A percentile compares a stretch with the other conserved stretches of the same genome.
Evolutionary conservation across 2,888 invertebrate genomes (phyloP).

Genomic region (Zaprionus bogoriensis): DNA sequence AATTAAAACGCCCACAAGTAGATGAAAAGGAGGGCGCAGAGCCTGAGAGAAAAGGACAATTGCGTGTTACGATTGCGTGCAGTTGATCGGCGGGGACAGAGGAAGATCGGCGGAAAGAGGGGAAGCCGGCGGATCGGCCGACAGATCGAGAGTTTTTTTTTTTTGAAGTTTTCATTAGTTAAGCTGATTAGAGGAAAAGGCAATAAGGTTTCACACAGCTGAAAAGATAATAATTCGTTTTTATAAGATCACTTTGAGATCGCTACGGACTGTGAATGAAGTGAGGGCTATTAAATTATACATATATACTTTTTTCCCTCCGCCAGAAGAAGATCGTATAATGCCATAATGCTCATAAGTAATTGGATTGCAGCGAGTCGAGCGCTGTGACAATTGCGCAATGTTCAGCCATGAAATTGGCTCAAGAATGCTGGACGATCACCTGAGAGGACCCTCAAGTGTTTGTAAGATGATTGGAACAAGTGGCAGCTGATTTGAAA

Average conservation of each 20-base stretch:
- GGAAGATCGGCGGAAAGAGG: too few relatives aligned
- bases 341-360: constrained; percentile 14
- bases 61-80: constrained; percentile 54
- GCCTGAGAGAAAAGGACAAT: constrained; percentile 39
- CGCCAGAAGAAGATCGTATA: neutral
- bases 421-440: neutral
- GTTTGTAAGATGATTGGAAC: neutral
- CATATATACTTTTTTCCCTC: constrained; percentile 2
- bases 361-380: constrained; percentile 14
- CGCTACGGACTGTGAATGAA: neutral
- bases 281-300: constrained; percentile 22
- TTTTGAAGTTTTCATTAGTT: constrained; percentile 42
- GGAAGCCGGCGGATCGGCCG: neutral
- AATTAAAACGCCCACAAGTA: constrained; percentile 60
- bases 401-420: neutral
- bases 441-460: too few relatives aligned
- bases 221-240: constrained; percentile 40
- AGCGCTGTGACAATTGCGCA: constrained; percentile 32
- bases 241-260: neutral
- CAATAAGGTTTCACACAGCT: constrained; percentile 35
- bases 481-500: constrained; percentile 7
- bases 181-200: constrained; percentile 58
- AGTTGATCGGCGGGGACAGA: neutral
- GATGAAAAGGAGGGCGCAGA: neutral
- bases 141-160: neutral